Conservation (phyloP, 1,140 invertebrate genomes). For the Scaptodrosophila lebanonensis region DNA sequence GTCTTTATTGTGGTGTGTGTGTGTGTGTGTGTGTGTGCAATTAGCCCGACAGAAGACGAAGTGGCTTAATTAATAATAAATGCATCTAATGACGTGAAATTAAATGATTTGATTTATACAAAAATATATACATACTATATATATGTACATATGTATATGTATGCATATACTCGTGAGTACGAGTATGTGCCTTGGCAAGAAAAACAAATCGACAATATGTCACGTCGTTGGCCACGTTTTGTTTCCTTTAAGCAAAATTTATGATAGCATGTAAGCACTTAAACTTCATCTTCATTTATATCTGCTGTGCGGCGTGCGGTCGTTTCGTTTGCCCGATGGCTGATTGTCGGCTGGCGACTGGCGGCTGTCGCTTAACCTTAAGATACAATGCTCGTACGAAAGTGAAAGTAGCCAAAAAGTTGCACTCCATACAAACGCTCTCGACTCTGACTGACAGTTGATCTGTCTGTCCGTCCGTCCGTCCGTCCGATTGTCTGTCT, state of each 20-base stretch:
- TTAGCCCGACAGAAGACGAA: too few relatives aligned
- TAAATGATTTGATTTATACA: conserved; percentile 44
- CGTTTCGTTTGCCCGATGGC: conserved; percentile 1
- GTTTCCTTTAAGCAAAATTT: conserved; percentile 38
- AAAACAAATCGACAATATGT: too few relatives aligned
- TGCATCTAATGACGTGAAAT: conserved; percentile 46
- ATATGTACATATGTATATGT: conserved; percentile 11
- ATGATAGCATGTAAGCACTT: conserved; percentile 32
- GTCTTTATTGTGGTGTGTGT: too few relatives aligned
- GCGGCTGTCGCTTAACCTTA: conserved; percentile 31
- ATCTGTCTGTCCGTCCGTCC: neutral
- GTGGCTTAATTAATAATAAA: conserved; percentile 59
- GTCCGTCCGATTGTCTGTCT: conserved; percentile 4
- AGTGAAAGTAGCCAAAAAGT: conserved; percentile 60
- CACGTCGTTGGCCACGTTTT: too few relatives aligned
- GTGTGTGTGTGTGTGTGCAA: too few relatives aligned
- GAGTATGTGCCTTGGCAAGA: neutral
- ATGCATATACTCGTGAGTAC: conserved; percentile 3
- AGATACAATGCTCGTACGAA: conserved; percentile 38
- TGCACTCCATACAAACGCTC: conserved; percentile 2
- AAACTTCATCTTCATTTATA: neutral
- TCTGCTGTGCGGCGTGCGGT: neutral
- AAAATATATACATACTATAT: too few relatives aligned
- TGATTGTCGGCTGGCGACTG: too few relatives aligned
- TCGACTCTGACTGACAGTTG: conserved; percentile 20